phyloP scores from a whole-genome alignment of 2,797 vertebrate species.

The Microhierax caerulescens region DNA sequence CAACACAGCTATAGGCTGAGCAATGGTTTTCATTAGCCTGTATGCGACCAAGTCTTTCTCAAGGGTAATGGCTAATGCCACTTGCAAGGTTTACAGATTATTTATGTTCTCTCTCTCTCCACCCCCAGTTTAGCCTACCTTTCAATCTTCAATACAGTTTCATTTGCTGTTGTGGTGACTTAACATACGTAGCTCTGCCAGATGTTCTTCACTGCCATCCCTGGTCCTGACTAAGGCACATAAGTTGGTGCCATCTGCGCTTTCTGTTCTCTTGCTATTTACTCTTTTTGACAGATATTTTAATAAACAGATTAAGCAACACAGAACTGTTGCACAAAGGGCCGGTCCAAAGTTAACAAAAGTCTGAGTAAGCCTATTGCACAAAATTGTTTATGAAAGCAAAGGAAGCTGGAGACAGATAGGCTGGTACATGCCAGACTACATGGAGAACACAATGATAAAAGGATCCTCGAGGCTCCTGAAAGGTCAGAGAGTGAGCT shows the following conservation, averaged over 20 bases:
- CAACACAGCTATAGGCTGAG: background rate
- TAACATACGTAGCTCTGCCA: background rate
- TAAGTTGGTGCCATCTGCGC: slow-evolving; percentile 19
- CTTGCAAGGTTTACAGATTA: background rate
- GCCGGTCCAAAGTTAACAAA: slow-evolving; percentile 8
- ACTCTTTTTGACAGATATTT: slow-evolving; percentile 42
- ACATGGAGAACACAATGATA: background rate
- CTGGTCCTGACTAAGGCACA: background rate
- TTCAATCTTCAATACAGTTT: background rate
- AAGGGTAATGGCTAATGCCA: background rate
- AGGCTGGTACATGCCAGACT: background rate
- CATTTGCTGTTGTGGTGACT: background rate
- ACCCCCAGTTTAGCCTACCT: background rate
- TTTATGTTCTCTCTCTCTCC: background rate
- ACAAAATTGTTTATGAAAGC: slow-evolving; percentile 53
- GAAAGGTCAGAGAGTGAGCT: slow-evolving; percentile 21
- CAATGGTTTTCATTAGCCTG: slow-evolving; percentile 29
- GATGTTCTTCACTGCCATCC: background rate
- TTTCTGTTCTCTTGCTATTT: slow-evolving; percentile 26
- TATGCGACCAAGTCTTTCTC: background rate
- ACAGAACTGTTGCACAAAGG: background rate
- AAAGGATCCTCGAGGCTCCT: slow-evolving; percentile 34
- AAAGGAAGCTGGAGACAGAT: slow-evolving; percentile 20
- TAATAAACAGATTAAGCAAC: slow-evolving; percentile 44
- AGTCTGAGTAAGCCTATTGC: slow-evolving; percentile 29